Percentiles rank a stretch among this genome's conserved stretches.
These are phyloP conservation scores for Eupithecia vulgata DNA, from an alignment of 2,888 invertebrate genomes.

Conservation along the genomic window DNA sequence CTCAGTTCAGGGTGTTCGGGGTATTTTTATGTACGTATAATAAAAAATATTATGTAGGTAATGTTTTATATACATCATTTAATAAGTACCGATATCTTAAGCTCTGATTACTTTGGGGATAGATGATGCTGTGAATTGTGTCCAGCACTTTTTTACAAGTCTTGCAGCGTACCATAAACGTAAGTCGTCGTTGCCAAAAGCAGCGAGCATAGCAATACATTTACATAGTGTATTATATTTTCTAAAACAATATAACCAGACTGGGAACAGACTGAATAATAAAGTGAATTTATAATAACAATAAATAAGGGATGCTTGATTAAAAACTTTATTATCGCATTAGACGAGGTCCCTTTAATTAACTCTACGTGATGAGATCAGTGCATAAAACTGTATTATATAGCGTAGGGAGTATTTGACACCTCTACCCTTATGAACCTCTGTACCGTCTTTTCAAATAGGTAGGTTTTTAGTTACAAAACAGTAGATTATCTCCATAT, in stretches of 20 bases:
- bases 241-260: constrained; percentile 65
- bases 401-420: too few species aligned
- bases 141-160: background rate
- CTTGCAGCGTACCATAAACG: background rate
- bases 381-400: constrained; percentile 37
- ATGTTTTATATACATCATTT: too few species aligned
- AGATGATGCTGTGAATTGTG: background rate
- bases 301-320: constrained; percentile 65
- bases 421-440: too few species aligned
- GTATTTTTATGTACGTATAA: too few species aligned
- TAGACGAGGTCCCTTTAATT: constrained; percentile 35
- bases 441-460: too few species aligned
- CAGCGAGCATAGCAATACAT: constrained; percentile 57
- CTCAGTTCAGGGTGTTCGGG: too few species aligned
- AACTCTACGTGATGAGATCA: constrained; percentile 40
- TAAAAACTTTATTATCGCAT: constrained; percentile 54
- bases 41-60: too few species aligned
- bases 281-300: constrained; percentile 58
- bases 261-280: constrained; percentile 60
- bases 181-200: constrained; percentile 7
- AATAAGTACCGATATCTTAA: too few species aligned
- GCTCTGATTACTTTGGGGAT: too few species aligned
- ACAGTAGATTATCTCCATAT: too few species aligned
- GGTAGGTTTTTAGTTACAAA: too few species aligned
- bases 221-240: constrained; percentile 66